These are phyloP conservation scores for Plagodis pulveraria DNA, from an alignment of 2,888 invertebrate species.

Conservation along the genomic window DNA sequence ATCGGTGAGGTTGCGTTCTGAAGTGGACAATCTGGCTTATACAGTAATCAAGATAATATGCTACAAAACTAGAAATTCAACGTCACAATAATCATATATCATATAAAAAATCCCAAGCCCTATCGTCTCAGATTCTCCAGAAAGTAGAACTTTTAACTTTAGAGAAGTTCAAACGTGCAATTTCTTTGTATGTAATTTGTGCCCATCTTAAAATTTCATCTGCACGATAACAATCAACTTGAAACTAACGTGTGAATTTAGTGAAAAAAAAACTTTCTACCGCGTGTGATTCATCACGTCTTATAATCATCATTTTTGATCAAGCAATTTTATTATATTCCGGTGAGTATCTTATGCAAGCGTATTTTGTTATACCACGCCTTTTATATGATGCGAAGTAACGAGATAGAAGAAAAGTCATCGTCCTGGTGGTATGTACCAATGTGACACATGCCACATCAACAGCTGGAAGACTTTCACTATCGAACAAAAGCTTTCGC, in stretches of 20 bases:
- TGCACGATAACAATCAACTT: conserved; percentile 36
- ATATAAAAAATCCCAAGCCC: not conserved
- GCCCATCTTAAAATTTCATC: conserved; percentile 48
- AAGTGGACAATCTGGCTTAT: too few relatives aligned
- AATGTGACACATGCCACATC: too few relatives aligned
- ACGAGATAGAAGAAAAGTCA: too few relatives aligned
- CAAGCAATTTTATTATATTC: conserved; percentile 10
- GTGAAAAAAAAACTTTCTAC: conserved; percentile 40
- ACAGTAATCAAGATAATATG: too few relatives aligned
- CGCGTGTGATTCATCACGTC: conserved; percentile 46
- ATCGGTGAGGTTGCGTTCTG: too few relatives aligned
- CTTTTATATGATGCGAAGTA: too few relatives aligned
- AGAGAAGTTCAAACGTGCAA: conserved; percentile 12
- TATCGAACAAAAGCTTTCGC: too few relatives aligned
- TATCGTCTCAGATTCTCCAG: not conserved
- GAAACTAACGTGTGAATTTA: conserved; percentile 43
- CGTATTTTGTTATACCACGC: not conserved
- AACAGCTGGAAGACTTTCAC: too few relatives aligned
- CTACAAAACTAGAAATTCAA: not conserved
- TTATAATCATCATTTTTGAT: conserved; percentile 44
- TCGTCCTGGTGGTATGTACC: too few relatives aligned
- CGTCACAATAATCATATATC: not conserved
- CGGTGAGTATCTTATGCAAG: not conserved
- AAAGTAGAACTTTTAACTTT: conserved; percentile 19
- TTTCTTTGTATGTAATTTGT: conserved; percentile 25